Evolutionary conservation across 2,888 invertebrate genomes (phyloP), one percentile per base, ranked within the genome.

Genomic region (Xanthostigma xanthostigma): DNA sequence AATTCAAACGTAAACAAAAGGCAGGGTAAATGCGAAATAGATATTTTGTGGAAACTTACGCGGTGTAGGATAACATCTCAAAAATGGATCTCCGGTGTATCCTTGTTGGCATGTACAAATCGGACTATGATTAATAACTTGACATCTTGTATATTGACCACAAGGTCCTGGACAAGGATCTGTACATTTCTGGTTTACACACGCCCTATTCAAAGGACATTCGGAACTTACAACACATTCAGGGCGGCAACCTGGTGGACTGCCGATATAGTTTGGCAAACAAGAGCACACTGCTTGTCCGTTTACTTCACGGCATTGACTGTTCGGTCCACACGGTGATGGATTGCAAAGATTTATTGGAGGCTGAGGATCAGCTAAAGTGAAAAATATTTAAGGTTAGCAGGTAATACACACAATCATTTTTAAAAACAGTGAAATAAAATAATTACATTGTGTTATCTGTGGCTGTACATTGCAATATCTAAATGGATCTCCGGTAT

Each of bases 401-500:
- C n/a, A 14, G 11, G 40, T 14, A 2, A 11, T 33, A 39, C 34
- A 17, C 10, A 46, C 9, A 39, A n/a, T n/a, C 13, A 27, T 9
- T n/a, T 27, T 46, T 11, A 46, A 40, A 46, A 41, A 34, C 14
- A 34, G 5, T 41, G 11, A 10, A 39, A 11, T 14, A 11, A 39
- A 11, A 39, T 11, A 11, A 39, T 39, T 14, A 39, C 12, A 39
- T 46, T 38, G 35, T 48, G 41, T 41, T 17, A 59, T 52, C 50
- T 49, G 46, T 40, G 44, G 48, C 45, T 66, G 59, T 57, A 75
- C 65, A 50, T 75, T 71, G 59, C 81, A 81, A 55, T 79, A 75
- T 59, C 76, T 75, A 61, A 83, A 81, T 47, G 83, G 82, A 73
- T 84, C 82, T 36, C 84, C 84, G 27, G 75, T 74, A 56, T 68